Percentiles rank a stretch among this genome's conserved stretches.
Conservation (phyloP, 2,797 vertebrate genomes). For the Phataginus tricuspis region DNA sequence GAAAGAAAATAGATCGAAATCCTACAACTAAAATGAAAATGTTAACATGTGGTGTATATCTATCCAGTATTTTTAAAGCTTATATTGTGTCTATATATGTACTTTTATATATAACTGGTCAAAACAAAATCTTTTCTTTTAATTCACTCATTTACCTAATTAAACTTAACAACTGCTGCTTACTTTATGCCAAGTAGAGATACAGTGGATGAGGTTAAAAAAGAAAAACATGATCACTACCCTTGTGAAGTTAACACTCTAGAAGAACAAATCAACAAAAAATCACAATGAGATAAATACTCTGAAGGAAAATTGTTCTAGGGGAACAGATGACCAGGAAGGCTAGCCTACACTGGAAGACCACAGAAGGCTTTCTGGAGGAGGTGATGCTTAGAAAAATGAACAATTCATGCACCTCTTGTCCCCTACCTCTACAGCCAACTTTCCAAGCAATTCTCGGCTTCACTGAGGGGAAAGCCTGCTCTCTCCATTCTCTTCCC, state of each 20-base stretch:
- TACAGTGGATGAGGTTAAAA: not conserved
- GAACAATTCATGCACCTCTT: not conserved
- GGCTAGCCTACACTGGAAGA: not conserved
- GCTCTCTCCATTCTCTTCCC: too few species aligned
- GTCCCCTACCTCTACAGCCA: not conserved
- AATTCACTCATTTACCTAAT: not conserved
- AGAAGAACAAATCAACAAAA: not conserved
- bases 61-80: not conserved
- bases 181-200: not conserved
- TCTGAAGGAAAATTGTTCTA: not conserved
- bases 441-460: not conserved
- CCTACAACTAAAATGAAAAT: not conserved
- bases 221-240: not conserved
- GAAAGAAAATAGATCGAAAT: not conserved
- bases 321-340: not conserved
- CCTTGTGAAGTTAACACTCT: not conserved
- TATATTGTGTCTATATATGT: not conserved
- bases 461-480: not conserved
- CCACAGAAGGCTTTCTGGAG: not conserved
- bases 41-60: not conserved
- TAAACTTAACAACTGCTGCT: not conserved
- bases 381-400: not conserved
- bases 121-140: not conserved
- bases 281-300: not conserved
- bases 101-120: not conserved